Evolutionary conservation across 2,113 vertebrate species (phyloP), one percentile per base, ranked within the genome.

Genomic region (Protomyctophum bolini): DNA sequence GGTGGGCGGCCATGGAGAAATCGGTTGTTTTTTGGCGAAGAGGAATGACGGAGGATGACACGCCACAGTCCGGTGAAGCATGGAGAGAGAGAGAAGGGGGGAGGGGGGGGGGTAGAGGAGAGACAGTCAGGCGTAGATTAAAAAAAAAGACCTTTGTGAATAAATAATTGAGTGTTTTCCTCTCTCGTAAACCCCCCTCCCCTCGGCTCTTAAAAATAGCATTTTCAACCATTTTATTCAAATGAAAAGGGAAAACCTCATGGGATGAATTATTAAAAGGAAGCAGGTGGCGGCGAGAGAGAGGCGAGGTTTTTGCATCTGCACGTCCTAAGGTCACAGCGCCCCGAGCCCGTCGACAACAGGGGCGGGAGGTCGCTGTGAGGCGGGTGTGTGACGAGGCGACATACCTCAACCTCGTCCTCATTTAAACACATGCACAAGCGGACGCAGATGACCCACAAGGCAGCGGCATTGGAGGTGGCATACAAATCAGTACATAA

Each of bases 241-340:
- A 87, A 80, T 86, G 80, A 84, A 79, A 86, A n/a, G n/a, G 83
- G 67, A 87, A 83, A 84, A 84, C 84, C 66, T 80, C 75, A 52
- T 11, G 0, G 49, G 48, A 55, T 89, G 47, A 87, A 89, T 84
- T 69, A 87, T 85, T 83, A 10, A 91, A 41, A n/a, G n/a, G 28
- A n/a, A 7, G 58, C 56, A 15, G 11, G 51, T 9, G 47, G 69
- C 0, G 52, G 41, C 3, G 55, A 65, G 65, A n/a, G n/a, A n/a
- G n/a, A n/a, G 62, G 46, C 51, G 9, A 8, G 56, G 63, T 6
- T 4, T 4, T 4, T 4, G 21, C 6, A 54, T 8, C 66, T 28
- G 65, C 47, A 62, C 58, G 49, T 10, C n/a, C n/a, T n/a, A n/a
- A 0, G 12, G 66, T 59, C 21, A 65, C 68, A 63, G 52, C 0